Evolutionary conservation across 2,113 vertebrate genomes (phyloP), one percentile per base, ranked within the genome.

Genomic region (Rousettus leschenaultii): DNA sequence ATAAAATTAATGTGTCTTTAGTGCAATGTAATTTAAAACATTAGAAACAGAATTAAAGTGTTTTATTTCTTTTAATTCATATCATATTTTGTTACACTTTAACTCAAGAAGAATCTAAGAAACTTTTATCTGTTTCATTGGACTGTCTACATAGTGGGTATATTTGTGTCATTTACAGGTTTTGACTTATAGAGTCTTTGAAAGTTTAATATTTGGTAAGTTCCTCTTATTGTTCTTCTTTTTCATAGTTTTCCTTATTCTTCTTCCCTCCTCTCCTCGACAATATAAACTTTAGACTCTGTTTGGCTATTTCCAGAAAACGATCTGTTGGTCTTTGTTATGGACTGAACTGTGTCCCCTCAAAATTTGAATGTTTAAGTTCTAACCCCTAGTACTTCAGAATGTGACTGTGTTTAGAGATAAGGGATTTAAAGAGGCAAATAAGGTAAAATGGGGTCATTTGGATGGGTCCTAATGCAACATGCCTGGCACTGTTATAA

Each of bases 31-130:
- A 89, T 77, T 95, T 94, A 71, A 77, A 89, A 89, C 45, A 95
- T 59, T 66, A 86, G 13, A 71, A 48, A 83, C 53, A 96, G 51
- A 70, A 86, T 40, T 71, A 16, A 80, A 89, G 9, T 38, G 11
- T 38, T 87, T 63, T 83, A 65, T 80, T 95, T 96, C n/a, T 84
- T 89, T 71, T 86, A 45, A 84, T 12, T 88, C 51, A 66, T 77
- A 75, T 66, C 18, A 53, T 19, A 78, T 85, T 48, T 74, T 16
- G 33, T 48, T 87, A 74, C 8, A 70, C 55, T 91, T 94, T 22
- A 74, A 79, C 15, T 78, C 55, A 73, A 43, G 4, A 74, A 83
- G 18, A 94, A 88, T 1, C 24, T 53, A 75, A 94, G 63, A 96
- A 87, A 22, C 35, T 86, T 65, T 0, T n/a, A 92, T 74, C 26